Conservation (phyloP, 2,113 vertebrate genomes). For the Motacilla tschutschensis region DNA sequence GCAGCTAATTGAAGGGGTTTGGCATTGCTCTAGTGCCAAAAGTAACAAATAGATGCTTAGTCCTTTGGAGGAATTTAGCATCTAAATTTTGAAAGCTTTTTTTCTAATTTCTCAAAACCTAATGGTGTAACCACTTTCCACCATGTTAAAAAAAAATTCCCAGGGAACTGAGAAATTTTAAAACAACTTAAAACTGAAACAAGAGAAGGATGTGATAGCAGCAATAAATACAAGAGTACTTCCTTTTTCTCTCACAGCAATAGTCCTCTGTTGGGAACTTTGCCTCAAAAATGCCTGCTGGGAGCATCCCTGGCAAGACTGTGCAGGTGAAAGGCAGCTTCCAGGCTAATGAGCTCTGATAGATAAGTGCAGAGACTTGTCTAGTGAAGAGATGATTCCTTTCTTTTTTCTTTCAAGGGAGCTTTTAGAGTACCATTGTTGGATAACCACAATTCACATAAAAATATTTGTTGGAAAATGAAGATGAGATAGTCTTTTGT, state of each 20-base stretch:
- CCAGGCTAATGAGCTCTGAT: neutral
- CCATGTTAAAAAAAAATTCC: neutral
- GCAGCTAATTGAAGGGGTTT: neutral
- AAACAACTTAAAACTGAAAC: neutral
- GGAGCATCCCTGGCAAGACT: neutral
- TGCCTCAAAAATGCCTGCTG: neutral
- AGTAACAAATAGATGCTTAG: neutral
- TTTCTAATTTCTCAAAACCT: neutral
- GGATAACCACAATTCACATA: neutral
- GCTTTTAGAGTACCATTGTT: neutral
- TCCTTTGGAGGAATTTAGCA: neutral
- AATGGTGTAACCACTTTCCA: neutral
- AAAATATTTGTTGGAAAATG: neutral
- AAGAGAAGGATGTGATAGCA: neutral
- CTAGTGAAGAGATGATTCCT: neutral
- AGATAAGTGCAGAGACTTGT: neutral
- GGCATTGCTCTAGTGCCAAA: neutral
- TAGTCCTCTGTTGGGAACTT: neutral
- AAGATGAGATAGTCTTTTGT: neutral
- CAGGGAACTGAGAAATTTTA: neutral
- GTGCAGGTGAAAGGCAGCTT: neutral
- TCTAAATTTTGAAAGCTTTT: neutral
- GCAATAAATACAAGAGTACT: neutral
- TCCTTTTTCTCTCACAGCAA: neutral
- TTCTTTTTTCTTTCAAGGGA: neutral